Base-by-base conservation (phyloP, 1,140 invertebrate species). In the Rhizoglyphus robini region DNA sequence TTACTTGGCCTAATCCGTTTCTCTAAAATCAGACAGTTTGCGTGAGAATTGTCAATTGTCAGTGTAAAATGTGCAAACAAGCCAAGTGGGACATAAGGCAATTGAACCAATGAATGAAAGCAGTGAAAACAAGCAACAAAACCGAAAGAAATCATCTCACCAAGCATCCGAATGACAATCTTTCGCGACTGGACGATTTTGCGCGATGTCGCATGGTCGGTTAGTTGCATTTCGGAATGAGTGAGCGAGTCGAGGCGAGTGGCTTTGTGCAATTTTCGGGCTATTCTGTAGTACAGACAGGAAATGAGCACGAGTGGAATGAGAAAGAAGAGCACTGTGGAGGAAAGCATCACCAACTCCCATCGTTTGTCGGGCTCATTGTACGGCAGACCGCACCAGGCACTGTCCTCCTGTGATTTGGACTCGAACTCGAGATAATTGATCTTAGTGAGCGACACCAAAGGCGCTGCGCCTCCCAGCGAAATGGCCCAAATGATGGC, bases 401-500 rank as follows among this genome's bases (percentile, higher is more conserved):
- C 72, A 2, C 75, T 76, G 29, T 74, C 71, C 3, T 36, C 13
- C 0, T 78, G 63, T 0, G 68, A 65, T 8, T 67, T 61, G 3
- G 68, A 63, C 11, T 63, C 46, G 4, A 27, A 18, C n/a, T 66
- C 49, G 0, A 72, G 49, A 54, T 75, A 73, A 65, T 72, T 70
- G 8, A 75, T 69, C 5, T 63, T 51, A 0, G 72, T 74, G 68
- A 74, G 76, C 32, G 83, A 70, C 0, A 83, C 85, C 75, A 89
- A 90, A 0, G 92, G 92, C 29, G 87, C 72, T 0, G 91, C 90
- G 34, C 81, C 82, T 4, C 87, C 59, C 8, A 88, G 78, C 1
- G 88, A 84, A 0, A 88, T 71, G 0, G 86, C 71, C 91, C 91
- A 95, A 13, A 90, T 78, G 11, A 79, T 77, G 1, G 83, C 76